Percentiles rank a stretch among this genome's conserved stretches.
These are phyloP conservation scores for Chaenodraco wilsoni DNA, from an alignment of 2,797 vertebrate genomes.

Conservation along the genomic window DNA sequence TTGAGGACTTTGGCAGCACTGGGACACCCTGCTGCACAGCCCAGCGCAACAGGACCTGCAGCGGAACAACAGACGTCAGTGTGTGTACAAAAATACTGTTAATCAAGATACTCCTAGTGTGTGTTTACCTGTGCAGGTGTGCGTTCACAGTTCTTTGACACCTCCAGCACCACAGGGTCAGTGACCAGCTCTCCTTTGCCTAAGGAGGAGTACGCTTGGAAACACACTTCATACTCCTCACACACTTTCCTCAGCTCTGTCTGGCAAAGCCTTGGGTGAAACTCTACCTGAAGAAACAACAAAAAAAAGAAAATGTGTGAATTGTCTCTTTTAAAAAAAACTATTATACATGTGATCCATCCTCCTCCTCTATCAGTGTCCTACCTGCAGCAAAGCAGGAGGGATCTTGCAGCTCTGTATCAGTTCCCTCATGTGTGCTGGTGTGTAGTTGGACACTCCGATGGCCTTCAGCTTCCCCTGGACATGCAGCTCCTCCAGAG, in stretches of 20 bases:
- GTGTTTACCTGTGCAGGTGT: slow-evolving; percentile 82
- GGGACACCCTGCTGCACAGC: slow-evolving; percentile 84
- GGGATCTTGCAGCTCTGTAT: slow-evolving; percentile 76
- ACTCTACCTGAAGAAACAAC: slow-evolving; percentile 80
- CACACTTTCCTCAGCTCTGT: slow-evolving; percentile 80
- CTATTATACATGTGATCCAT: no score
- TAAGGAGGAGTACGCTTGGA: slow-evolving; percentile 87
- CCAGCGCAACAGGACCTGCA: slow-evolving; percentile 84
- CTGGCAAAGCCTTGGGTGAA: slow-evolving; percentile 85
- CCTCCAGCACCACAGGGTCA: slow-evolving; percentile 73
- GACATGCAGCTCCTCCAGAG: slow-evolving; percentile 81
- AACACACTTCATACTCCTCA: slow-evolving; percentile 78
- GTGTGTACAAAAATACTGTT: no score
- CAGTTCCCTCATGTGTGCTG: slow-evolving; percentile 81
- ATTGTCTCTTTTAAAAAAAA: no score
- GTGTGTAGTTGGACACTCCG: slow-evolving; percentile 88
- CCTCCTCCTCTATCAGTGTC: background rate
- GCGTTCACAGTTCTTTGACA: slow-evolving; percentile 70
- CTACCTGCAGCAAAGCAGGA: slow-evolving; percentile 84
- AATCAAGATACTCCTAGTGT: background rate
- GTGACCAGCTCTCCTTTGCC: slow-evolving; percentile 80
- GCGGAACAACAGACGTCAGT: background rate
- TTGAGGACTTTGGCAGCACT: slow-evolving; percentile 85
- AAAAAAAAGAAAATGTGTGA: background rate
- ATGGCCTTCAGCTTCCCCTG: slow-evolving; percentile 83